Evolutionary conservation across 2,797 vertebrate species (phyloP).

Genomic region (Aphelocoma californica): DNA sequence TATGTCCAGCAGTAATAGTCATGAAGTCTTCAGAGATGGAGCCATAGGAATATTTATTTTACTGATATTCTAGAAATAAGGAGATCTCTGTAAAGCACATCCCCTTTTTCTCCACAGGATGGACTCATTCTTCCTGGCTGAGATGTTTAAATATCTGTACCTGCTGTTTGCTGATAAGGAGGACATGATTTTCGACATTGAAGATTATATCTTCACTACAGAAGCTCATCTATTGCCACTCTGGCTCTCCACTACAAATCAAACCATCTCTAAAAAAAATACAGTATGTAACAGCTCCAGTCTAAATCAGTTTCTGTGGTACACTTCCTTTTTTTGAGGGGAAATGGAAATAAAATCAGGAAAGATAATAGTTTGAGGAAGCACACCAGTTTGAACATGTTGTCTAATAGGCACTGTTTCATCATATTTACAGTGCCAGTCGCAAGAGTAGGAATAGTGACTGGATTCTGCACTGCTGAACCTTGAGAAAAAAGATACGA

Average conservation of each 20-base stretch:
- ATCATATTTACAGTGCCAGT: background rate
- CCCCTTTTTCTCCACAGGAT: constrained; percentile 77
- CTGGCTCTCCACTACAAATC: constrained; percentile 87
- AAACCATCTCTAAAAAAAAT: constrained; percentile 75
- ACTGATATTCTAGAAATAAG: background rate
- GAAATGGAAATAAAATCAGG: background rate
- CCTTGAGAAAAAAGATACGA: background rate
- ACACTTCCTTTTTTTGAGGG: background rate
- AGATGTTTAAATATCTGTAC: constrained; percentile 99
- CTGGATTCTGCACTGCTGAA: background rate
- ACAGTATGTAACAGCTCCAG: constrained; percentile 67
- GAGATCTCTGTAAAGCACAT: background rate
- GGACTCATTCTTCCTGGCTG: constrained; percentile 98
- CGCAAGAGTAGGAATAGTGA: background rate
- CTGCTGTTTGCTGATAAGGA: constrained; percentile 92
- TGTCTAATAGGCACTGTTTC: background rate
- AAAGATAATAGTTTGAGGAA: background rate
- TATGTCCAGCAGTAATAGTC: background rate
- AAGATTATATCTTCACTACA: constrained; percentile 97
- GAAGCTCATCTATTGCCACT: constrained; percentile 97
- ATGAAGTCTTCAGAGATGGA: background rate
- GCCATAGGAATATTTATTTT: background rate
- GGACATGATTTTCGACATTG: constrained; percentile 93
- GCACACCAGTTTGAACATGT: background rate
- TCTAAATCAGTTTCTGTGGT: background rate